Conservation (phyloP, 2,888 invertebrate genomes). For the Synanthedon tipuliformis region DNA sequence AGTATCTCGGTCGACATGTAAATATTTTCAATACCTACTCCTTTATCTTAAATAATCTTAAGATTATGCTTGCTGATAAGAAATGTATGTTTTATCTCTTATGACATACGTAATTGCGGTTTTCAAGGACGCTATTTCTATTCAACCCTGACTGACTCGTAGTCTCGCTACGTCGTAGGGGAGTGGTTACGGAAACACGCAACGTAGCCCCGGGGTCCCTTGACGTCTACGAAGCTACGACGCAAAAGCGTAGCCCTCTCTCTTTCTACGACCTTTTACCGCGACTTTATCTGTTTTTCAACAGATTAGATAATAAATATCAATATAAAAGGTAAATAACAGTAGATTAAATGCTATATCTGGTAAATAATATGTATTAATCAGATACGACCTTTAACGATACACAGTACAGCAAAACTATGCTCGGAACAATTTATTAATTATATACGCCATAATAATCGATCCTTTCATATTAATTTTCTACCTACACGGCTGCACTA, state of each 20-base stretch:
- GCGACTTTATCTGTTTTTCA: neutral
- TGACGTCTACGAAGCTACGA: neutral
- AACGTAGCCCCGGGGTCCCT: neutral
- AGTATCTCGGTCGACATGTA: too few species aligned
- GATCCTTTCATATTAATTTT: neutral
- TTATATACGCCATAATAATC: neutral
- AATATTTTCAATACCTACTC: too few species aligned
- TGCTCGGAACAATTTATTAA: neutral
- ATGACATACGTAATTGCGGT: too few species aligned
- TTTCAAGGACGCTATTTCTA: neutral
- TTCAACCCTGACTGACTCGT: neutral
- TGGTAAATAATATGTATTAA: too few species aligned
- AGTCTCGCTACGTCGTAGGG: neutral
- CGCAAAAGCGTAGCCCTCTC: neutral
- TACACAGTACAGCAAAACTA: neutral
- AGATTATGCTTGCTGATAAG: too few species aligned
- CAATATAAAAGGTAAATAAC: too few species aligned
- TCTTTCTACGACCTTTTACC: neutral
- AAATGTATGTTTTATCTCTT: too few species aligned
- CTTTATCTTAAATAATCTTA: too few species aligned
- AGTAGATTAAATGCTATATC: too few species aligned
- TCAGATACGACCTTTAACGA: too few species aligned
- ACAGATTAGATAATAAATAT: too few species aligned
- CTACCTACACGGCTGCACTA: neutral
- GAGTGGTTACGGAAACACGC: neutral